A percentile compares a stretch with the other conserved stretches of the same genome.
Conservation (phyloP, 2,797 vertebrate species). For the Cyclopterus lumpus region DNA sequence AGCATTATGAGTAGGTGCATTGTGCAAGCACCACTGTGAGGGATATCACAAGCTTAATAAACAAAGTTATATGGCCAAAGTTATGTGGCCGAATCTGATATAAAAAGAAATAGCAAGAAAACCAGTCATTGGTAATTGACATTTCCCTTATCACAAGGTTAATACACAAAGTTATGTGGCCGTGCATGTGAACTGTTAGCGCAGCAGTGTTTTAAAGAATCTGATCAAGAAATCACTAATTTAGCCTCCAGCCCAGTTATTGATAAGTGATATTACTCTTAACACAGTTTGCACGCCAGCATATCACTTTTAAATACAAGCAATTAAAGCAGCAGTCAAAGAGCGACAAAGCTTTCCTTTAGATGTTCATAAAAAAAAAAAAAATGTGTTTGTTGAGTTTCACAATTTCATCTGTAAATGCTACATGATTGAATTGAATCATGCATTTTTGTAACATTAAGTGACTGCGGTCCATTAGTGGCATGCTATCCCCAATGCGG, state of each 20-base stretch:
- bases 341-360: background rate
- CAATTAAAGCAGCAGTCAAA: background rate
- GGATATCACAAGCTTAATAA: conserved; percentile 17
- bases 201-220: background rate
- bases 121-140: background rate
- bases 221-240: background rate
- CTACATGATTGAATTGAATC: conserved; percentile 3
- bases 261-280: background rate
- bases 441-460: conserved; percentile 1
- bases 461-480: conserved; percentile 8
- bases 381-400: background rate
- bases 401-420: background rate
- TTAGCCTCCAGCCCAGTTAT: background rate
- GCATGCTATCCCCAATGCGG: conserved; percentile 1
- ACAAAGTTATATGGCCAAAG: conserved; percentile 7
- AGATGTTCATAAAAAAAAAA: background rate
- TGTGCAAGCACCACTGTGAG: background rate
- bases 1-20: background rate
- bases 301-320: background rate
- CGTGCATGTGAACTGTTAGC: background rate
- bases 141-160: conserved; percentile 2
- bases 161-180: conserved; percentile 5
- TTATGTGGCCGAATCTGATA: background rate
- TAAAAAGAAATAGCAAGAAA: background rate
- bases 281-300: background rate